Evolutionary conservation across 2,888 invertebrate genomes (phyloP).

Genomic region (Heliconius ethilla): DNA sequence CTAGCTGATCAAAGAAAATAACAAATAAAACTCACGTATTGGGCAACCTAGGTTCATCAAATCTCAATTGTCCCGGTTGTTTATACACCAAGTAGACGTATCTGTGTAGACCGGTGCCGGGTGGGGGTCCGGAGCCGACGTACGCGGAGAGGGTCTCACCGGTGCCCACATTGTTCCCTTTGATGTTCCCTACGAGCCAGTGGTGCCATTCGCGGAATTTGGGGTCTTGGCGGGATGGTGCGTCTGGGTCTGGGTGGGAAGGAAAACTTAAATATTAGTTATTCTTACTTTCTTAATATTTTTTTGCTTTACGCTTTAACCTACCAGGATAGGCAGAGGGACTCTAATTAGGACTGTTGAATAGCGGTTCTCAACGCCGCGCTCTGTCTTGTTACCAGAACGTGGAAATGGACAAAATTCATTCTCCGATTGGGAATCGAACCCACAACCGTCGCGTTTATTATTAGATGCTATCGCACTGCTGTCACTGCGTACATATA

Average conservation of each 20-base stretch:
- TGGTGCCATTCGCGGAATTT: slow-evolving; percentile 94
- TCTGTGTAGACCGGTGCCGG: slow-evolving; percentile 88
- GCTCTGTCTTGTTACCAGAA: no score
- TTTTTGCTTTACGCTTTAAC: no score
- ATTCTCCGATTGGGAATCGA: no score
- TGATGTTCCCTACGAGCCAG: slow-evolving; percentile 94
- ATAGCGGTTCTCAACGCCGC: no score
- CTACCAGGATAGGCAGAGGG: no score
- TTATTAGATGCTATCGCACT: no score
- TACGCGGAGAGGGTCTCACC: slow-evolving; percentile 91
- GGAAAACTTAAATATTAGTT: background rate
- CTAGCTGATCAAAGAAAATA: background rate
- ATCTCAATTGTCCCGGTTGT: slow-evolving; percentile 83
- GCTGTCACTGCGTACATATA: no score
- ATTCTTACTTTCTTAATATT: no score
- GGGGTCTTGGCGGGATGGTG: slow-evolving; percentile 91
- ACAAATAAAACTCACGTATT: slow-evolving; percentile 69
- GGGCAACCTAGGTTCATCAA: slow-evolving; percentile 79
- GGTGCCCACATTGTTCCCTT: slow-evolving; percentile 84
- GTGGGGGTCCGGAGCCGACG: slow-evolving; percentile 92
- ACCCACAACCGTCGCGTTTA: no score
- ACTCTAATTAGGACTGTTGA: no score
- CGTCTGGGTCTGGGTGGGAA: slow-evolving; percentile 89
- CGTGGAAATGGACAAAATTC: no score
- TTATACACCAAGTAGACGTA: slow-evolving; percentile 90